Evolutionary conservation across 2,797 vertebrate species (phyloP).

Genomic region (Eutrigla gurnardus): DNA sequence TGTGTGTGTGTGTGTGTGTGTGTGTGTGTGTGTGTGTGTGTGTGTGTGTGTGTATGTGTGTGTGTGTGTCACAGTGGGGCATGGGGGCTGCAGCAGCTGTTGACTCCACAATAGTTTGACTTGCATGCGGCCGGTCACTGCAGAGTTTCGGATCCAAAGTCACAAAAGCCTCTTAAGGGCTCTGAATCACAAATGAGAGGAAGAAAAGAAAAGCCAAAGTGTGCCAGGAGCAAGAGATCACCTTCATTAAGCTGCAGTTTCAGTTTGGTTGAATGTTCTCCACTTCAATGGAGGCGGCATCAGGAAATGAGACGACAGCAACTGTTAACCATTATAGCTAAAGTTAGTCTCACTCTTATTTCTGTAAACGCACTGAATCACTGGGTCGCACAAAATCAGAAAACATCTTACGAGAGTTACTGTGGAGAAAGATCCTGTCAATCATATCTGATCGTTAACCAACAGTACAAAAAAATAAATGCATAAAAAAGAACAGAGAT

Average conservation of each 20-base stretch:
- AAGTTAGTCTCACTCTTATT: not conserved
- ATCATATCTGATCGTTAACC: not conserved
- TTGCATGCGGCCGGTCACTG: constrained; percentile 55
- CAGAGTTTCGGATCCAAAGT: constrained; percentile 33
- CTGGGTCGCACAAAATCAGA: not conserved
- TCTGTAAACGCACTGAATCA: not conserved
- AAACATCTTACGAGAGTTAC: not conserved
- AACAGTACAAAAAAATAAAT: not conserved
- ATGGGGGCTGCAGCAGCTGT: constrained; percentile 65
- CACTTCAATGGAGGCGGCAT: not conserved
- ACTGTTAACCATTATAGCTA: not conserved
- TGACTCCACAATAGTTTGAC: constrained; percentile 51
- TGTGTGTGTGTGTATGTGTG: constrained; percentile 23
- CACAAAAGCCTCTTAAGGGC: constrained; percentile 51
- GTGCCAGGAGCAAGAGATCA: constrained; percentile 65
- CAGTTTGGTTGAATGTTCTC: not conserved
- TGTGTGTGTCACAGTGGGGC: constrained; percentile 39
- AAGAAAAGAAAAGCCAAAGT: constrained; percentile 25
- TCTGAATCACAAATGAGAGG: constrained; percentile 47
- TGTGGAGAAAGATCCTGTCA: not conserved
- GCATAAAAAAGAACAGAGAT: not conserved
- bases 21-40: constrained; percentile 18
- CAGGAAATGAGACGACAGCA: not conserved
- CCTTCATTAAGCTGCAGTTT: constrained; percentile 24
- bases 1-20: not conserved